These are phyloP conservation scores for Pollenia angustigena DNA, from an alignment of 2,888 invertebrate species.

Conservation along the genomic window DNA sequence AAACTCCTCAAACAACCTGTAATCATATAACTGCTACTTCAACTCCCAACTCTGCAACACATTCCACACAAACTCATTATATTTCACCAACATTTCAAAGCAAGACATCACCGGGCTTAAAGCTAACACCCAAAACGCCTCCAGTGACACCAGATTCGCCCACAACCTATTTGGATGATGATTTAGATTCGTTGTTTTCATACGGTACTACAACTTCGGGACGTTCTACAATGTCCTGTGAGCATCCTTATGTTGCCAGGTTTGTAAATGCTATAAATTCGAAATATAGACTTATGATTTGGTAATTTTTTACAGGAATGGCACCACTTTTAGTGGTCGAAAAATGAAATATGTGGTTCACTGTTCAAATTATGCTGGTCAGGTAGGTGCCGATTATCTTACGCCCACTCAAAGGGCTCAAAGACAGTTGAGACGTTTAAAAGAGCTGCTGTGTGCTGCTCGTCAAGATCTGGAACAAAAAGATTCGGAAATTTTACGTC, in stretches of 20 bases:
- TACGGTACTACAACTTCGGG: constrained; percentile 92
- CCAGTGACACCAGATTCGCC: constrained; percentile 87
- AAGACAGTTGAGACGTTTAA: constrained; percentile 90
- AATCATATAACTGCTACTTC: constrained; percentile 41
- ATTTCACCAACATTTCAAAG: constrained; percentile 4
- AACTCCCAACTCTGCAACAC: constrained; percentile 69
- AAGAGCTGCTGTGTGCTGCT: constrained; percentile 89
- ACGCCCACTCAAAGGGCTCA: constrained; percentile 95
- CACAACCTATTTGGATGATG: constrained; percentile 87
- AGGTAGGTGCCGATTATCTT: constrained; percentile 92
- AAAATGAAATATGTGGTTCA: constrained; percentile 93
- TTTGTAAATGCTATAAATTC: constrained; percentile 72
- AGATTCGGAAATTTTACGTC: constrained; percentile 89
- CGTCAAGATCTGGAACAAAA: constrained; percentile 91
- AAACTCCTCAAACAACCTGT: constrained; percentile 84
- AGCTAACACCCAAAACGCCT: constrained; percentile 85
- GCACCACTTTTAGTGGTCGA: constrained; percentile 89
- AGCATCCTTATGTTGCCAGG: constrained; percentile 92
- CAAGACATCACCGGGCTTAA: constrained; percentile 76
- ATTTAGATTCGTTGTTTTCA: constrained; percentile 91
- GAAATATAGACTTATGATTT: not conserved
- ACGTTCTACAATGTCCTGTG: constrained; percentile 88
- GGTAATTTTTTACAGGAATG: constrained; percentile 84
- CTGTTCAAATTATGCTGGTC: constrained; percentile 91
- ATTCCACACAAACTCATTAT: constrained; percentile 75